Evolutionary conservation across 2,888 invertebrate genomes (phyloP), one percentile per base, ranked within the genome.

Genomic region (Hipparchia sbordonii): DNA sequence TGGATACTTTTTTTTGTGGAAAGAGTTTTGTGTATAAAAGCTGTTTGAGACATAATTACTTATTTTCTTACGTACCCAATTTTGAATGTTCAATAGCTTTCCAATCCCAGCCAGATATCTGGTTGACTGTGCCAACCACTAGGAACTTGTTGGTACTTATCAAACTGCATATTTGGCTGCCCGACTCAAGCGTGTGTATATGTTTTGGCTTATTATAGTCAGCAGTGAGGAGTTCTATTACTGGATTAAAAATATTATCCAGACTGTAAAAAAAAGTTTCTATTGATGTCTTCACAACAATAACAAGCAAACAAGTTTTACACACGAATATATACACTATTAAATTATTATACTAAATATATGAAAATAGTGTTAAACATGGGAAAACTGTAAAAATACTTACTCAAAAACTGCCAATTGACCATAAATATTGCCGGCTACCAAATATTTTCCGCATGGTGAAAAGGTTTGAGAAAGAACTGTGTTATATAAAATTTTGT

Each of bases 371-470:
- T 57, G 8, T 8, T 56, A 56, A 8, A 23, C 7, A 23, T 23
- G 23, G 2, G 23, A 57, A 57, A 57, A n/a, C 54, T n/a, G 13
- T 54, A 48, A 59, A 5, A 23, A 63, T 10, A 95, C 96, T 95
- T 90, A 97, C 97, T 97, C 96, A 87, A 96, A 97, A 70, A 98
- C 93, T 51, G 97, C 97, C 70, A 98, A 95, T 84, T 96, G 96
- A 6, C 98, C 98, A 86, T 97, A 98, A 81, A 97, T 96, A 89
- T 97, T 98, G 23, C 97, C 97, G 77, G 97, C 96, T 72, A 97
- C 94, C 70, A 98, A 94, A 89, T 95, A 97, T 85, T 96, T 96
- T 6, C 98, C 97, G 85, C 97, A 97, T 0, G 97, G 96, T 0
- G 98, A 98, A 87, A 97, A 96, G 1, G 96, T 94, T 90, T 98